Conservation (phyloP, 2,113 vertebrate genomes). For the Pterocles burchelli region DNA sequence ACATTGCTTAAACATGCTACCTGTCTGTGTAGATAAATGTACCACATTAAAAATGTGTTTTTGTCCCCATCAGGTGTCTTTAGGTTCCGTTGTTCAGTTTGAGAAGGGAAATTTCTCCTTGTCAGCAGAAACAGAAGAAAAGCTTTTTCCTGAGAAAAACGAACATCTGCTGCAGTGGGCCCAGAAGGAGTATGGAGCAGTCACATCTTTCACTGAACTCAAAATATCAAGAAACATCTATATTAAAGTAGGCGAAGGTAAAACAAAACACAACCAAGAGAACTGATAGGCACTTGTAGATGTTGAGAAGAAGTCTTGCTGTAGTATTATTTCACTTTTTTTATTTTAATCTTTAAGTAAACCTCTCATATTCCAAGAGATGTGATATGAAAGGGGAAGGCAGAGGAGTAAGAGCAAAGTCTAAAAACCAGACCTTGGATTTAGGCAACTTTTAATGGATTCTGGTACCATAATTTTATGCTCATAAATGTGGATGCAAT, state of each 20-base stretch:
- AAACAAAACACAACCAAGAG: neutral
- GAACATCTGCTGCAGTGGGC: constrained; percentile 91
- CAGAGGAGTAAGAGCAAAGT: neutral
- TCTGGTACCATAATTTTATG: neutral
- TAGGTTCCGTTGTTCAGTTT: constrained; percentile 84
- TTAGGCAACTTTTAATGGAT: neutral
- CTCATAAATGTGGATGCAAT: neutral
- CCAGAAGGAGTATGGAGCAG: constrained; percentile 86
- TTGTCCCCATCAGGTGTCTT: constrained; percentile 81
- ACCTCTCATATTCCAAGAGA: neutral
- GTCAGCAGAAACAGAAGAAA: constrained; percentile 75
- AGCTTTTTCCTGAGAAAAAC: constrained; percentile 85
- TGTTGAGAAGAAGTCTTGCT: neutral
- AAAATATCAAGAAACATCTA: constrained; percentile 90
- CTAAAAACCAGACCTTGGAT: neutral
- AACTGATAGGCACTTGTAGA: neutral
- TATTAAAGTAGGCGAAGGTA: constrained; percentile 99
- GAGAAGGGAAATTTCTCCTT: constrained; percentile 84
- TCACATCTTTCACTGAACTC: constrained; percentile 96
- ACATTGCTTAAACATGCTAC: neutral
- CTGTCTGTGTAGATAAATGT: neutral
- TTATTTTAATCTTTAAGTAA: neutral
- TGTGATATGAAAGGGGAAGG: neutral
- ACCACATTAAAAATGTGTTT: constrained; percentile 30
- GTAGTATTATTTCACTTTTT: neutral